Evolutionary conservation across 1,140 invertebrate genomes (phyloP).

Genomic region (Hylaeus volcanicus): DNA sequence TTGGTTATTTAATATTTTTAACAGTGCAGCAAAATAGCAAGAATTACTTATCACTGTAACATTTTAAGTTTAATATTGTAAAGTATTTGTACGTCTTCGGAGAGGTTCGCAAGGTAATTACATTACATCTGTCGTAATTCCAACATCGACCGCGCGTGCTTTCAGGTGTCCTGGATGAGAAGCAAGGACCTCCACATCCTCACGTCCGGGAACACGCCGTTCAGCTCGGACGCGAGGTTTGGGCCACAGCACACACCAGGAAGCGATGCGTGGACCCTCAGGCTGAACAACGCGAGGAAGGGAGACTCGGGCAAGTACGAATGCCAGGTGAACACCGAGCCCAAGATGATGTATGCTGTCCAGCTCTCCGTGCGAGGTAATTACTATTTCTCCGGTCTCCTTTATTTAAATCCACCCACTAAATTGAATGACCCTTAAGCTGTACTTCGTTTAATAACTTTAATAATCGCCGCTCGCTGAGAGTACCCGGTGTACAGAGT

Average conservation of each 20-base stretch:
- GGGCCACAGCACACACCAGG: constrained; percentile 81
- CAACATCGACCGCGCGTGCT: constrained; percentile 47
- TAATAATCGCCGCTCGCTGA: not conserved
- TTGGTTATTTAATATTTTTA: too few species aligned
- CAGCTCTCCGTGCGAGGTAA: constrained; percentile 85
- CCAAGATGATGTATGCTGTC: constrained; percentile 87
- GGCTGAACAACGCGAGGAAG: constrained; percentile 84
- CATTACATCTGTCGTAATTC: constrained; percentile 5
- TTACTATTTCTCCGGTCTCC: constrained; percentile 30
- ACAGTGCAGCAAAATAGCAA: too few species aligned
- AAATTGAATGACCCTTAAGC: constrained; percentile 32
- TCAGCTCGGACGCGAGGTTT: constrained; percentile 88
- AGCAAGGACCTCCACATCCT: constrained; percentile 88
- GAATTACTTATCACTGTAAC: too few species aligned
- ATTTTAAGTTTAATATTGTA: not conserved
- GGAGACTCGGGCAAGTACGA: constrained; percentile 88
- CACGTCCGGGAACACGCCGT: constrained; percentile 85
- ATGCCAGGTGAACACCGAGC: constrained; percentile 90
- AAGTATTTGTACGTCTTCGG: not conserved
- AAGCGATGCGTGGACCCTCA: constrained; percentile 85
- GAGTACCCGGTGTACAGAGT: not conserved
- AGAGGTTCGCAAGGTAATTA: not conserved
- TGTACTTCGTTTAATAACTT: constrained; percentile 27
- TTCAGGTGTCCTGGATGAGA: constrained; percentile 89
- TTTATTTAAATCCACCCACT: constrained; percentile 28